A percentile compares a stretch with the other conserved stretches of the same genome.
phyloP scores from a whole-genome alignment of 1,140 invertebrate genomes.

The Trichonephila clavipes region DNA sequence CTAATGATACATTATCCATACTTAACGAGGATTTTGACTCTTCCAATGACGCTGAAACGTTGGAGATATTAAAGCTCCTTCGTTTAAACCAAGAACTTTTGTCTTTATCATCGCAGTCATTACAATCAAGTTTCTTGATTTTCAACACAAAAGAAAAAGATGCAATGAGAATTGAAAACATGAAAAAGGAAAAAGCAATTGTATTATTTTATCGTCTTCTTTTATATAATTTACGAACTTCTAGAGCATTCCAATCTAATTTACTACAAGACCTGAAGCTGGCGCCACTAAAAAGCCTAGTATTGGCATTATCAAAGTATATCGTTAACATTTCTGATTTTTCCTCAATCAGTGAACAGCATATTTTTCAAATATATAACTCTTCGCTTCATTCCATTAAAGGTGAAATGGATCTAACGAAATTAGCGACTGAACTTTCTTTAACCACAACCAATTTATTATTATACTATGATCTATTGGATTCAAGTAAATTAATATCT shows the following conservation, averaged over 20 bases:
- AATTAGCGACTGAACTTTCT: conserved; percentile 22
- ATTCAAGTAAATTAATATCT: conserved; percentile 21
- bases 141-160: conserved; percentile 23
- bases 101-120: conserved; percentile 8
- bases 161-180: background rate
- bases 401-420: background rate
- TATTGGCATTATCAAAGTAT: conserved; percentile 28
- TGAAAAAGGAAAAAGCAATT: conserved; percentile 17
- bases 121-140: background rate
- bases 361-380: conserved; percentile 54
- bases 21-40: background rate
- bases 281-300: background rate
- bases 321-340: conserved; percentile 47
- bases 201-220: conserved; percentile 53
- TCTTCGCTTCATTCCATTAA: background rate
- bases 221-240: conserved; percentile 50
- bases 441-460: conserved; percentile 49
- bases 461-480: conserved; percentile 37
- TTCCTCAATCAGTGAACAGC: conserved; percentile 27
- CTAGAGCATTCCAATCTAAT: background rate
- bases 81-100: conserved; percentile 25
- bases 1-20: background rate
- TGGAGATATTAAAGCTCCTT: conserved; percentile 41
- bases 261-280: background rate
- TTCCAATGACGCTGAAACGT: background rate